These are phyloP conservation scores for Gorsachius goisagi DNA, from an alignment of 2,113 vertebrate species.

Conservation along the genomic window DNA sequence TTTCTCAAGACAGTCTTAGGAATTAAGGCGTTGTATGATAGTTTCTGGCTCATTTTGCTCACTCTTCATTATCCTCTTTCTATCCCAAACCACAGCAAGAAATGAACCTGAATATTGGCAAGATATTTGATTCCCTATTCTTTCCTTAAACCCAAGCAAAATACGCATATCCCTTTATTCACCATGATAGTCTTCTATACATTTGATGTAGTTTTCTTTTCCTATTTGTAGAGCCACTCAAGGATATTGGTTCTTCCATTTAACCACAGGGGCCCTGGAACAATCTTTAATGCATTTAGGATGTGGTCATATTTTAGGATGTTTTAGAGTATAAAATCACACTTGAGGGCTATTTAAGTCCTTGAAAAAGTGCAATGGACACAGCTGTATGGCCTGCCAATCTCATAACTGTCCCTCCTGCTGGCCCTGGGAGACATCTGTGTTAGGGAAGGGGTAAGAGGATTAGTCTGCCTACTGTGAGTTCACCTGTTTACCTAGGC, in stretches of 20 bases:
- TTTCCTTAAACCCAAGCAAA: constrained; percentile 22
- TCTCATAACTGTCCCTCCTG: constrained; percentile 25
- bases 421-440: background rate
- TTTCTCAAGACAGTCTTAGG: background rate
- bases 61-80: background rate
- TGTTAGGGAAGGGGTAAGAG: constrained; percentile 5
- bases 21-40: constrained; percentile 15
- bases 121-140: background rate
- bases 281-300: constrained; percentile 62
- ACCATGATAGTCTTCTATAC: background rate
- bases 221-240: constrained; percentile 25
- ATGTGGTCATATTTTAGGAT: constrained; percentile 66
- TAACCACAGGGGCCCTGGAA: constrained; percentile 31
- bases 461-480: constrained; percentile 49
- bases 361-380: constrained; percentile 11
- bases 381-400: background rate
- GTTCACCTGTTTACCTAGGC: constrained; percentile 65
- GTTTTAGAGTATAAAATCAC: constrained; percentile 50
- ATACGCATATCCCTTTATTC: constrained; percentile 8
- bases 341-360: constrained; percentile 35
- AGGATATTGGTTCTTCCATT: constrained; percentile 62
- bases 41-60: constrained; percentile 42
- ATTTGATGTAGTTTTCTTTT: constrained; percentile 52
- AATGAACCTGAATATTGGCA: constrained; percentile 28
- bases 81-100: constrained; percentile 21